phyloP scores from a whole-genome alignment of 2,113 vertebrate species.

The Poicephalus meyeri region DNA sequence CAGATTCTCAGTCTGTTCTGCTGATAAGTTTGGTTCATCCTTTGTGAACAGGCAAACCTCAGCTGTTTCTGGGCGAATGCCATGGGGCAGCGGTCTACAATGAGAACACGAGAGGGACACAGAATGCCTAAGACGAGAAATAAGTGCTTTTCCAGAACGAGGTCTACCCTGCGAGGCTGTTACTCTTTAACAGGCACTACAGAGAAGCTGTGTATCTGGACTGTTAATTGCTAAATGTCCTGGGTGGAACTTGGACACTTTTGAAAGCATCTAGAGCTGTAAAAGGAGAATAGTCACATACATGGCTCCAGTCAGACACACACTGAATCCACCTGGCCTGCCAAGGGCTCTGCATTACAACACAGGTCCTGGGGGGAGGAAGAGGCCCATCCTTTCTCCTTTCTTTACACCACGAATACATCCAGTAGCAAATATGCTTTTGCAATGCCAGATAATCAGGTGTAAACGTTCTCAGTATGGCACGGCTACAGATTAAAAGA shows the following conservation, averaged over 20 bases:
- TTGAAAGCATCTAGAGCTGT: neutral
- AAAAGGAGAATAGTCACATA: neutral
- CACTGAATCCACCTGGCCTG: neutral
- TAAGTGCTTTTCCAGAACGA: neutral
- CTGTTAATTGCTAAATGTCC: neutral
- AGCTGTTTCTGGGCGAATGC: constrained; percentile 75
- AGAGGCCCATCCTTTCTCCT: neutral
- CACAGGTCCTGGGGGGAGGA: fast-evolving
- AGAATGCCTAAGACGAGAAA: neutral
- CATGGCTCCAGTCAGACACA: neutral
- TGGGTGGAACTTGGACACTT: neutral
- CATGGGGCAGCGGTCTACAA: constrained; percentile 83
- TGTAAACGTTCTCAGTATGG: fast-evolving
- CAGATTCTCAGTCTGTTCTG: constrained; percentile 86
- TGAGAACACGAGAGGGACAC: neutral
- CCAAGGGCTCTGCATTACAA: neutral
- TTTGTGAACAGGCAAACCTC: constrained; percentile 93
- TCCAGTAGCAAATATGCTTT: neutral
- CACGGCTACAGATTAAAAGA: neutral
- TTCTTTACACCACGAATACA: neutral
- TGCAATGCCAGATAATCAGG: neutral
- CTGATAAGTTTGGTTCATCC: constrained; percentile 79
- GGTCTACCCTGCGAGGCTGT: neutral
- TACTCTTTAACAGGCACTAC: neutral
- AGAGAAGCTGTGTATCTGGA: neutral